These are phyloP conservation scores for Procambarus clarkii DNA, from an alignment of 1,140 invertebrate species.

Conservation along the genomic window DNA sequence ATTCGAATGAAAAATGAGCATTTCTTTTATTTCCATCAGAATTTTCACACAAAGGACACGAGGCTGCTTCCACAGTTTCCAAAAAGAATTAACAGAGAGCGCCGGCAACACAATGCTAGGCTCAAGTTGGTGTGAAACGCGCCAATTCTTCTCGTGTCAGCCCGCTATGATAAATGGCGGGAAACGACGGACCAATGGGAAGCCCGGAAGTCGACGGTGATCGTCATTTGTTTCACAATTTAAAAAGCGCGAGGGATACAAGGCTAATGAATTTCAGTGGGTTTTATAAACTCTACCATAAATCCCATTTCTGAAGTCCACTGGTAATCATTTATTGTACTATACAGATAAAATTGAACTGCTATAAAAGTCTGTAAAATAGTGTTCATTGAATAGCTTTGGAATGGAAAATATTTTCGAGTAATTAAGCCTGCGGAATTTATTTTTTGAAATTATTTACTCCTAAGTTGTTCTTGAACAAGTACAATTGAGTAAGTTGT, in stretches of 20 bases:
- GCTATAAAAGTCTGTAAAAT: background rate
- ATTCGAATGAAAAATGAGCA: conserved; percentile 44
- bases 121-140: conserved; percentile 60
- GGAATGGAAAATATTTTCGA: background rate
- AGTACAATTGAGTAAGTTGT: too few species aligned
- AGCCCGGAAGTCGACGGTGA: conserved; percentile 51
- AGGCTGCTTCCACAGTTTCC: conserved; percentile 27
- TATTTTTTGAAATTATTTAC: too few species aligned
- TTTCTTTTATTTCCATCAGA: conserved; percentile 50
- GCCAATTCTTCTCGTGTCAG: conserved; percentile 60
- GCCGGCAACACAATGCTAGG: conserved; percentile 40
- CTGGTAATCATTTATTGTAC: conserved; percentile 28
- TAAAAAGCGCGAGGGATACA: conserved; percentile 9
- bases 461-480: too few species aligned
- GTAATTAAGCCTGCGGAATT: too few species aligned
- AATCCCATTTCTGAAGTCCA: conserved; percentile 19
- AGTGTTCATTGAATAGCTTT: background rate
- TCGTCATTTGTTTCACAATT: conserved; percentile 51
- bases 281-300: conserved; percentile 16
- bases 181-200: conserved; percentile 34
- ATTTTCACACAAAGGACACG: conserved; percentile 53
- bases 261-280: conserved; percentile 53
- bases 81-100: conserved; percentile 54
- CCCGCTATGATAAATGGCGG: conserved; percentile 53
- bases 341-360: conserved; percentile 1